Base-by-base conservation (phyloP, 2,113 vertebrate species). In the Tylochromis polylepis region DNA sequence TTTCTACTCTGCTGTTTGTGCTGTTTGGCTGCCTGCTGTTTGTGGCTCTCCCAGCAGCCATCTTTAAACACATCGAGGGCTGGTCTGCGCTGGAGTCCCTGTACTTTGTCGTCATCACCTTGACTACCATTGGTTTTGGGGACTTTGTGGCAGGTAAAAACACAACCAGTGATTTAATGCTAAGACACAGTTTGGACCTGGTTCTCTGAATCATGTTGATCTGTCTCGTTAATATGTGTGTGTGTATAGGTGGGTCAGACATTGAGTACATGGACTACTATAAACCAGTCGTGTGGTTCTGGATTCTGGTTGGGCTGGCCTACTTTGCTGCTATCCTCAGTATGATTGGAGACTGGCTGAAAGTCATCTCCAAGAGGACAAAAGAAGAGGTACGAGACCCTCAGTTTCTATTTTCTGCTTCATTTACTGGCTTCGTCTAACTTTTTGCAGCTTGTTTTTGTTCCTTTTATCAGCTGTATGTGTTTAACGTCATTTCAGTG, bases 251-350 rank as follows among this genome's bases (percentile, higher is more conserved):
- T 29, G 97, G 98, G 2, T 98, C 97, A 3, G 98, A 99, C 83
- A 97, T 98, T 60, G 97, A 98, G 38, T 99, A 99, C 55, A 90
- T 97, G 60, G 98, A 98, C 93, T 97, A 97, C 94, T 99, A 99
- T 57, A 99, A 99, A 89, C 98, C 98, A 14, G 94, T 97, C 12
- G 98, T 99, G 56, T 99, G 98, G 98, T 98, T 99, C 90, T 99
- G 98, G 98, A 99, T 99, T 86, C 96, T 99, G 83, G 97, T 99
- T 85, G 98, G 98, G 29, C 96, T 99, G 58, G 98, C 97, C 58
- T 99, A 99, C 94, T 99, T 99, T 94, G 98, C 98, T 38, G 98
- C 98, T 7, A 98, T 99, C 65, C 97, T 99, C 95, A 99, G 98
- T 91, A 99, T 99, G 98, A 99, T 99, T 67, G 98, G 98, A 96